Percentiles rank a stretch among this genome's conserved stretches.
Conservation (phyloP, 2,113 vertebrate species). For the Cyprinodon brontotheroides region DNA sequence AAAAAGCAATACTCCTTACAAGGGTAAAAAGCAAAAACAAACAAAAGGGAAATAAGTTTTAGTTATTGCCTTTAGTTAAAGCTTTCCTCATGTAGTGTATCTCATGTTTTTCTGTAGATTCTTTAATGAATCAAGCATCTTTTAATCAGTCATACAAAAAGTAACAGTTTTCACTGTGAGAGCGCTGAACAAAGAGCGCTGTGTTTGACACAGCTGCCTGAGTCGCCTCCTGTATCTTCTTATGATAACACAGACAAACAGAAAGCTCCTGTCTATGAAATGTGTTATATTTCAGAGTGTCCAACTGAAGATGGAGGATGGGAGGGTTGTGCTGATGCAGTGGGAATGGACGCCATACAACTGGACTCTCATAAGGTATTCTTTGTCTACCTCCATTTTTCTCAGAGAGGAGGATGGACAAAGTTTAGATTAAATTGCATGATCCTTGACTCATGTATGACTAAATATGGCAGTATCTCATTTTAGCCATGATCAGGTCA, state of each 20-base stretch:
- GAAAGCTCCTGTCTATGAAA: constrained; percentile 53
- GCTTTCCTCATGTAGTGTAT: not conserved
- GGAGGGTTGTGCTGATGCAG: constrained; percentile 52
- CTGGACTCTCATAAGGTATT: constrained; percentile 53
- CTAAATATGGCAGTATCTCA: not conserved
- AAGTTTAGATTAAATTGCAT: constrained; percentile 65
- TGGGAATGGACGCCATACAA: constrained; percentile 8
- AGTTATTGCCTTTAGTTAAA: too few species aligned
- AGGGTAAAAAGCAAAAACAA: too few species aligned
- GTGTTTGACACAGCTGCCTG: constrained; percentile 51
- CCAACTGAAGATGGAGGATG: constrained; percentile 49
- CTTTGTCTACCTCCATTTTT: constrained; percentile 54
- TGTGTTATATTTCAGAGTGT: constrained; percentile 54
- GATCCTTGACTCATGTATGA: constrained; percentile 56
- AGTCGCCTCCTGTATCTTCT: constrained; percentile 50
- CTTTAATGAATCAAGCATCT: not conserved
- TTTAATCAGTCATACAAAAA: constrained; percentile 1
- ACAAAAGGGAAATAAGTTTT: too few species aligned
- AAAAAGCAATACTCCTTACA: too few species aligned
- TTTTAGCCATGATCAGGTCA: not conserved
- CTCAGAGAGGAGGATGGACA: constrained; percentile 33
- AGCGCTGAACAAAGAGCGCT: constrained; percentile 44
- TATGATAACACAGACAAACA: constrained; percentile 59
- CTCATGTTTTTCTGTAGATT: not conserved
- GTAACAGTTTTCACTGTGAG: not conserved